Evolutionary conservation across 2,113 vertebrate genomes (phyloP), one percentile per base, ranked within the genome.

Genomic region (Arvicanthis niloticus): DNA sequence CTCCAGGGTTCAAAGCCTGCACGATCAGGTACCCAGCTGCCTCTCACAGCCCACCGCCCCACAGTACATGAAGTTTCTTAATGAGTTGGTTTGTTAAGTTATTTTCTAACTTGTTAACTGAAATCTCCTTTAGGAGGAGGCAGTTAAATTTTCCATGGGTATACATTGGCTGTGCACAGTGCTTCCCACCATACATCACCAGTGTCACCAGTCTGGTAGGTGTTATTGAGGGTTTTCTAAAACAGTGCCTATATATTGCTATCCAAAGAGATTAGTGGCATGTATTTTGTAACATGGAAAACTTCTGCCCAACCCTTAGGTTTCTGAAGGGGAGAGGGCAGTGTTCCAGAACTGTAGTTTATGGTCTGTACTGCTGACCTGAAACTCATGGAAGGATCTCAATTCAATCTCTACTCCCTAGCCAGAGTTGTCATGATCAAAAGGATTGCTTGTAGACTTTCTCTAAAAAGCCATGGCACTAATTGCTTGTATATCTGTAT

Each of bases 181-280:
- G 21, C 5, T 42, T 7, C 11, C 4, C 34, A 53, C 31, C 17
- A 58, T 19, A 13, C 12, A 31, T 42, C 53, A 75, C 24, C 0
- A 8, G 11, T 42, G 26, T 24, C 29, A 53, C 9, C 19, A 15
- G 6, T 24, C n/a, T 22, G 22, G 72, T 12, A 70, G 16, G 51
- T 22, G 5, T 19, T 26, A 37, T 21, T 15, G 40, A 29, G 24
- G 40, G 8, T 92, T 11, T 89, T 86, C 2, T 34, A 86, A 56
- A 12, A 70, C 1, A 0, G 15, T 2, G 2, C 12, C 37, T 65
- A 53, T 17, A 51, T n/a, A 22, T 56, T 11, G 7, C 1, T 53
- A 67, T 56, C 37, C 21, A 56, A 56, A 56, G 60, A 53, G 7
- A 17, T 26, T 58, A 6, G 0, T 72, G 17, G 73, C 31, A 10